These are phyloP conservation scores for Limnephilus marmoratus DNA, from an alignment of 2,888 invertebrate genomes.

Conservation along the genomic window DNA sequence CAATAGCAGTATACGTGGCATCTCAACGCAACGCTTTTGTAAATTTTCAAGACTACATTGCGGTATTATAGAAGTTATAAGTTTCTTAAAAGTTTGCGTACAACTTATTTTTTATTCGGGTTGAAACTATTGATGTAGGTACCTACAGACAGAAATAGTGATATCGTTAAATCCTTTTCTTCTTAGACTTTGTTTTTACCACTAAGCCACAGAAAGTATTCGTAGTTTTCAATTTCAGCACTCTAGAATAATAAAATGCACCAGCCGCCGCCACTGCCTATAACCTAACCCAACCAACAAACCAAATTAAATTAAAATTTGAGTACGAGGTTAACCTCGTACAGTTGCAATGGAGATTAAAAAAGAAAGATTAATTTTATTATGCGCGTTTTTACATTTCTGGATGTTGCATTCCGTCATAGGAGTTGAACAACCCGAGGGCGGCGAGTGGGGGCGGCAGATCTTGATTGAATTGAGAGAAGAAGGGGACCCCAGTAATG, in stretches of 20 bases:
- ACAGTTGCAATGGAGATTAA: neutral
- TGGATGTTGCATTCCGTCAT: neutral
- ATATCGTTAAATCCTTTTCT: neutral
- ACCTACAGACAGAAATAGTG: neutral
- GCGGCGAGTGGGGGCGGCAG: constrained; percentile 20
- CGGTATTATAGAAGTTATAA: too few relatives aligned
- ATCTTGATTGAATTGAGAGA: constrained; percentile 59
- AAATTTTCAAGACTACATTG: too few relatives aligned
- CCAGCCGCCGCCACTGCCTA: too few relatives aligned
- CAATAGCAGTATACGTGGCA: too few relatives aligned
- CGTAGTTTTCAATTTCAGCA: too few relatives aligned
- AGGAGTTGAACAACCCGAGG: constrained; percentile 29
- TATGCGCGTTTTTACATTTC: neutral
- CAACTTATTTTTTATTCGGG: too few relatives aligned
- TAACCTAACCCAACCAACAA: neutral
- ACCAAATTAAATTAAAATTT: neutral
- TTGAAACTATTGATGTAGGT: too few relatives aligned
- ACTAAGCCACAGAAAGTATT: too few relatives aligned
- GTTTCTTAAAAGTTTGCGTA: too few relatives aligned
- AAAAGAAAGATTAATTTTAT: neutral
- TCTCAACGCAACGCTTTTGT: too few relatives aligned
- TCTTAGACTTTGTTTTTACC: neutral
- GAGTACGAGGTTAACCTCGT: neutral
- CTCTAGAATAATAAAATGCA: too few relatives aligned
- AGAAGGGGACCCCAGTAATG: constrained; percentile 56